Conservation (phyloP, 2,797 vertebrate genomes). For the Ispidina picta region DNA sequence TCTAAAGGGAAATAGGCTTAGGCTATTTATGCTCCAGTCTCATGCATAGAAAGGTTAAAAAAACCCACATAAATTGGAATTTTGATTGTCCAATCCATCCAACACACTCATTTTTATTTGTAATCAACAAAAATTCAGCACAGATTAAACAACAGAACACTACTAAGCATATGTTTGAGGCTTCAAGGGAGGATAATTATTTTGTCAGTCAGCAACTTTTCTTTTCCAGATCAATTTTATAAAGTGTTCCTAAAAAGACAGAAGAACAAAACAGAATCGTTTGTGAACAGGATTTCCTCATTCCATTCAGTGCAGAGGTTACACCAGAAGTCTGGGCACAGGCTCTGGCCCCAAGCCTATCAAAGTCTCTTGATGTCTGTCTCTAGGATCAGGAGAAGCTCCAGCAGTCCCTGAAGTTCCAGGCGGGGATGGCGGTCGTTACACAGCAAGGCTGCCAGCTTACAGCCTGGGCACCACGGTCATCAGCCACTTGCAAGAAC, state of each 20-base stretch:
- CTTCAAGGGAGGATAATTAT: conserved; percentile 25
- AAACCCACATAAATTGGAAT: conserved; percentile 49
- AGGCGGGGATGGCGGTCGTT: background rate
- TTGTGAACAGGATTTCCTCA: conserved; percentile 10
- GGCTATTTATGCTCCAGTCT: conserved; percentile 2
- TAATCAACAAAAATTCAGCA: conserved; percentile 67
- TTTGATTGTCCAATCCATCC: conserved; percentile 54
- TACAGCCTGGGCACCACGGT: background rate
- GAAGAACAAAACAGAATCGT: conserved; percentile 10
- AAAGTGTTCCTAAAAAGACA: conserved; percentile 47
- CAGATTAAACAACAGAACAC: conserved; percentile 56
- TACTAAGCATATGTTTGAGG: conserved; percentile 25
- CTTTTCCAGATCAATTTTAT: conserved; percentile 29
- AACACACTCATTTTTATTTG: conserved; percentile 67
- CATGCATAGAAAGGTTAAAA: conserved; percentile 8
- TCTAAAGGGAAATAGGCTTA: background rate
- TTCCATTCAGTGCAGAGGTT: background rate
- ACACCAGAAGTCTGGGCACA: background rate
- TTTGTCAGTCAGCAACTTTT: conserved; percentile 40
- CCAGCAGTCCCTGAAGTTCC: conserved; percentile 16
- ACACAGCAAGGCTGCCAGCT: background rate
- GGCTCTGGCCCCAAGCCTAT: background rate
- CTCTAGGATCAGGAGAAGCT: background rate
- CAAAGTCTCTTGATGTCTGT: background rate
- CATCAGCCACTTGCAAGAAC: background rate